Percentiles rank a stretch among this genome's conserved stretches.
phyloP scores from a whole-genome alignment of 2,113 vertebrate species.

The Morone saxatilis region DNA sequence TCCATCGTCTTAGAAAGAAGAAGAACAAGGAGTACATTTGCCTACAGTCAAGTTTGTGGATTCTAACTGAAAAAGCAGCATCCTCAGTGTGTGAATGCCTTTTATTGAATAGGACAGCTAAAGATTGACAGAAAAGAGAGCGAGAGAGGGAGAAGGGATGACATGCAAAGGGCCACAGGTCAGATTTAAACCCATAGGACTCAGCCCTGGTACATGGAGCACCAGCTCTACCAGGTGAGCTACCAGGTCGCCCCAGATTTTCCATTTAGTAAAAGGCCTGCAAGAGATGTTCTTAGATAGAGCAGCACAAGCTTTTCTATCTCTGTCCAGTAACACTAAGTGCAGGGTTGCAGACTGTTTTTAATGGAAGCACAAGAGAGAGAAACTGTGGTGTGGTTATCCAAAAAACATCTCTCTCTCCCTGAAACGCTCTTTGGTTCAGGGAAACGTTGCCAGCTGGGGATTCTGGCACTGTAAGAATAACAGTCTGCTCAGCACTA shows the following conservation, averaged over 20 bases:
- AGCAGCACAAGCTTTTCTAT: constrained; percentile 5
- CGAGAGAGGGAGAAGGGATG: too few species aligned
- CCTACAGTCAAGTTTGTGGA: background rate
- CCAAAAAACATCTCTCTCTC: background rate
- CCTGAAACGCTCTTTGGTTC: constrained; percentile 9
- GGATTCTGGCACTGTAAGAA: constrained; percentile 40
- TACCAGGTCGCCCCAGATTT: background rate
- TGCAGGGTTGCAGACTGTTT: constrained; percentile 29
- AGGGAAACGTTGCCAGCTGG: constrained; percentile 40
- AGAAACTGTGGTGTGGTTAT: background rate
- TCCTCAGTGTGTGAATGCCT: background rate
- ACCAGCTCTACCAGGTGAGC: too few species aligned
- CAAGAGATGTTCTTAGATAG: background rate
- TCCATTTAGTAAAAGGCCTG: background rate
- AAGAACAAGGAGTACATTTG: background rate
- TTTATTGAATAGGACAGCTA: too few species aligned
- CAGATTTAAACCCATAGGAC: too few species aligned
- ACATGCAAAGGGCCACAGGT: too few species aligned
- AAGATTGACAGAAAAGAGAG: too few species aligned
- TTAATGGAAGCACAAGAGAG: constrained; percentile 6
- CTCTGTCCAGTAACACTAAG: constrained; percentile 9
- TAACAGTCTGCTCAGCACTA: constrained; percentile 38
- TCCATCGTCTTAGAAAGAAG: background rate
- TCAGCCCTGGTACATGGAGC: too few species aligned
- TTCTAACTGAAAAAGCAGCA: background rate